Evolutionary conservation across 1,140 invertebrate genomes (phyloP).

Genomic region (Eciton burchellii): DNA sequence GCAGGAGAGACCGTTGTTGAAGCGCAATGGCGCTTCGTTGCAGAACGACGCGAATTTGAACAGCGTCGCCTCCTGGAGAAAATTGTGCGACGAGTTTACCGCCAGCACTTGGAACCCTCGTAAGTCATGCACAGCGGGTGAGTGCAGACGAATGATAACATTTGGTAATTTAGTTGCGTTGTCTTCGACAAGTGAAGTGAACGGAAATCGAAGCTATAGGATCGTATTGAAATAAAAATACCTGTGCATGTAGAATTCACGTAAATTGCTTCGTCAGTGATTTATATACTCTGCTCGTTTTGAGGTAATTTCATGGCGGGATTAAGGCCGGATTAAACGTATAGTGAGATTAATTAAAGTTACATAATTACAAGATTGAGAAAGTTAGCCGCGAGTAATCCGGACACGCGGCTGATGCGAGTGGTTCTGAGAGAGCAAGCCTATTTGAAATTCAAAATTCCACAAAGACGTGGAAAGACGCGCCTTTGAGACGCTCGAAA

Average conservation of each 20-base stretch:
- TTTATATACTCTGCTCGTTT: too few species aligned
- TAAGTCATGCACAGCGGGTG: slow-evolving; percentile 37
- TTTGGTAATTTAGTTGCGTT: background rate
- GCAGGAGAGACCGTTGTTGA: slow-evolving; percentile 52
- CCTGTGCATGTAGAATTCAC: too few species aligned
- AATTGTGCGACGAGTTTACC: slow-evolving; percentile 21
- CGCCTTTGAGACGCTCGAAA: background rate
- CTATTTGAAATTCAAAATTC: background rate
- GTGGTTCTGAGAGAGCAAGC: background rate
- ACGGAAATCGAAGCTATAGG: too few species aligned
- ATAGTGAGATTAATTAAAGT: slow-evolving; percentile 14
- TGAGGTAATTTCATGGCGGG: background rate
- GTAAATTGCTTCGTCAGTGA: too few species aligned
- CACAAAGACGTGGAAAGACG: background rate
- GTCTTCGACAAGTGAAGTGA: background rate
- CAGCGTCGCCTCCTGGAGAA: background rate
- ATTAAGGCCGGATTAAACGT: slow-evolving; percentile 11
- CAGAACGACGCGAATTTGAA: slow-evolving; percentile 10
- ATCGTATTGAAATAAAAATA: too few species aligned
- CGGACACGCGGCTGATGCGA: background rate
- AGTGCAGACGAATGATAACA: slow-evolving; percentile 44
- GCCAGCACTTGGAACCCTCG: slow-evolving; percentile 37
- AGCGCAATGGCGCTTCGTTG: background rate
- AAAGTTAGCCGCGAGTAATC: background rate
- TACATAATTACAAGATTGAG: background rate